These are phyloP conservation scores for Oophaga pumilio DNA, from an alignment of 2,113 vertebrate species.

Conservation along the genomic window DNA sequence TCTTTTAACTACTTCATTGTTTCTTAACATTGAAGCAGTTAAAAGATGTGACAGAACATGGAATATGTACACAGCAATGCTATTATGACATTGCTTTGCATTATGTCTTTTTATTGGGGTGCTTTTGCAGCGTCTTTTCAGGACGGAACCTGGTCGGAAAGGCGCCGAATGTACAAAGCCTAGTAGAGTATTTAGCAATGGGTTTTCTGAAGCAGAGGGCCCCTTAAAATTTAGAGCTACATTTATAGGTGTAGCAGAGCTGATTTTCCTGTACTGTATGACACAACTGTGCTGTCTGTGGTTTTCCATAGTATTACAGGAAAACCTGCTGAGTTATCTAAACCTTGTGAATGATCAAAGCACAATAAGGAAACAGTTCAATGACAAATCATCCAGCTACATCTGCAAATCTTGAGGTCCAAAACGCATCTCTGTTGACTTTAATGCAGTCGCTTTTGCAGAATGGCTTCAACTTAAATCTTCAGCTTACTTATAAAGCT, in stretches of 20 bases:
- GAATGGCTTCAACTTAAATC: background rate
- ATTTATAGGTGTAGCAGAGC: background rate
- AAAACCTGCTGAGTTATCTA: background rate
- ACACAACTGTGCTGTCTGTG: background rate
- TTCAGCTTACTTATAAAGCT: background rate
- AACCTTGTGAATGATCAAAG: background rate
- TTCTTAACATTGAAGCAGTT: no score
- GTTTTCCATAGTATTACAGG: background rate
- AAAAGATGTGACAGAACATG: no score
- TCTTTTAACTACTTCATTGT: no score
- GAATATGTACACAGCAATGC: no score
- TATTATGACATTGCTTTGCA: no score
- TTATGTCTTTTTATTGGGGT: no score
- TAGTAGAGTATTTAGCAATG: no score
- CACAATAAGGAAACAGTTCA: background rate
- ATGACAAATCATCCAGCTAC: background rate
- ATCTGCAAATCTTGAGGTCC: background rate
- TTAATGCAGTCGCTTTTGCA: background rate
- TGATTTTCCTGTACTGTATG: background rate
- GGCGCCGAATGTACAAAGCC: no score
- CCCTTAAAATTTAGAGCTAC: no score
- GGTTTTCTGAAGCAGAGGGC: no score
- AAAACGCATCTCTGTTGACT: background rate
- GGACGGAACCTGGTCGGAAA: no score
- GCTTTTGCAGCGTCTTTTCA: no score